Evolutionary conservation across 2,888 invertebrate species (phyloP).

Genomic region (Glyphotaelius pellucidus): DNA sequence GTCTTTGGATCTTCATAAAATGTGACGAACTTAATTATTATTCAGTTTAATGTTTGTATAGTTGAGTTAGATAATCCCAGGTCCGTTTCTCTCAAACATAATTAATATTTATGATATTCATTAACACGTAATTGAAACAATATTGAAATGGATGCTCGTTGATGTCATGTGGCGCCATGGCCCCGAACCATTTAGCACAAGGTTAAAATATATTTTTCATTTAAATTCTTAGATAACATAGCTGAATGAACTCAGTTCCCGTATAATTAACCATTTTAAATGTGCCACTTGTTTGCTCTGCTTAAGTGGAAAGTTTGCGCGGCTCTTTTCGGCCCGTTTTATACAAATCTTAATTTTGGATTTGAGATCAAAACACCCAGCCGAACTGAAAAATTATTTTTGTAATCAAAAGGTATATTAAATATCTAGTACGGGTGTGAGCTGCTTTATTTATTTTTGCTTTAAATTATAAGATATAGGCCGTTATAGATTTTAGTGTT

Average conservation of each 20-base stretch:
- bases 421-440: too few relatives aligned
- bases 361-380: too few relatives aligned
- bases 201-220: not conserved
- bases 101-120: slow-evolving; percentile 1
- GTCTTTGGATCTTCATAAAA: not conserved
- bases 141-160: not conserved
- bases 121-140: not conserved
- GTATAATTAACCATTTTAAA: too few relatives aligned
- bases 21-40: not conserved
- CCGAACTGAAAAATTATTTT: too few relatives aligned
- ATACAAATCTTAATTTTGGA: not conserved
- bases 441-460: too few relatives aligned
- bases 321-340: too few relatives aligned
- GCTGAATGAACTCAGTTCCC: not conserved
- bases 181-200: not conserved
- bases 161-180: not conserved
- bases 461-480: too few relatives aligned
- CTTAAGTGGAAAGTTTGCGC: too few relatives aligned
- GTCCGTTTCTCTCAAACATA: not conserved
- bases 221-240: not conserved
- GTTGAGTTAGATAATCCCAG: not conserved
- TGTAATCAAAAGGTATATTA: too few relatives aligned
- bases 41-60: not conserved
- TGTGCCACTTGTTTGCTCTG: not conserved
- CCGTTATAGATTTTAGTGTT: too few relatives aligned